Evolutionary conservation across 2,113 vertebrate species (phyloP).

Genomic region (Protobothrops mucrosquamatus): DNA sequence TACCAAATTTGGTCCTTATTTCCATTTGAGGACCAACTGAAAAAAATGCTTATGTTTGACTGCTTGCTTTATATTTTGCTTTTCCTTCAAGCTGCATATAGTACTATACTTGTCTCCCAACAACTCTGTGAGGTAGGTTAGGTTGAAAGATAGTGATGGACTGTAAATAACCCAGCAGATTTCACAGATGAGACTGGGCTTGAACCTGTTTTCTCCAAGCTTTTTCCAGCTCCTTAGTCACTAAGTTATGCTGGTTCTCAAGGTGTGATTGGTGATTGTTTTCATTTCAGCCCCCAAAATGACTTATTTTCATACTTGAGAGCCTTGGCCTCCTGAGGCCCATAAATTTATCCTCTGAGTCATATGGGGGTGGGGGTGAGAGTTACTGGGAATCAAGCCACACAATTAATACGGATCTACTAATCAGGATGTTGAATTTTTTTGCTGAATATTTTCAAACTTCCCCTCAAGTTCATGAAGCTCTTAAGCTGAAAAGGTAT

Average conservation of each 20-base stretch:
- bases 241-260: neutral
- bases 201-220: neutral
- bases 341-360: conserved; percentile 43
- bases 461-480: neutral
- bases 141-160: neutral
- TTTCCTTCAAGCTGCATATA: neutral
- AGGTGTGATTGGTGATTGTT: neutral
- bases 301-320: conserved; percentile 35
- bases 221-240: neutral
- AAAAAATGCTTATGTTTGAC: neutral
- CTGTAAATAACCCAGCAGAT: neutral
- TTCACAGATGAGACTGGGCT: neutral
- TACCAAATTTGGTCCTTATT: neutral
- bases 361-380: conserved; percentile 18
- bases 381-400: neutral
- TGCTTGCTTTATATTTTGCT: neutral
- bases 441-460: neutral
- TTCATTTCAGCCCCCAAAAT: neutral
- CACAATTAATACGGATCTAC: neutral
- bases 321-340: conserved; percentile 35
- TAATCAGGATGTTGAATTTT: conserved; percentile 13
- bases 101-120: neutral
- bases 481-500: neutral
- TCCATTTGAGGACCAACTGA: neutral
- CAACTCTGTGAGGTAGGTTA: neutral